phyloP scores from a whole-genome alignment of 2,113 vertebrate genomes.

The Haemorhous mexicanus region DNA sequence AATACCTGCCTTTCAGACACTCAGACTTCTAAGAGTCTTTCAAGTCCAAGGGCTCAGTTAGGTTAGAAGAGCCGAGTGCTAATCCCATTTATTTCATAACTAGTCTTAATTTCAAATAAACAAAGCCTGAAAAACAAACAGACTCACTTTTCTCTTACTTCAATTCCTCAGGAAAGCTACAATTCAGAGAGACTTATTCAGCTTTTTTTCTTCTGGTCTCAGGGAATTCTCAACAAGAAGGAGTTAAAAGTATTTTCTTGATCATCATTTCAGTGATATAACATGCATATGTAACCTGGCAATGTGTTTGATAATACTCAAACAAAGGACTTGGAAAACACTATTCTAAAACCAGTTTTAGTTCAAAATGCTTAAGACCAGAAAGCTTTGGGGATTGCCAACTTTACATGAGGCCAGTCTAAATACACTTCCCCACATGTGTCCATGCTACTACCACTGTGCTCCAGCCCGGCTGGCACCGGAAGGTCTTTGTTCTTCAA shows the following conservation, averaged over 20 bases:
- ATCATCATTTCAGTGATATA: neutral
- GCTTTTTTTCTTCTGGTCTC: neutral
- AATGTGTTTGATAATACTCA: neutral
- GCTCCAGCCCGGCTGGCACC: neutral
- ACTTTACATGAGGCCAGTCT: neutral
- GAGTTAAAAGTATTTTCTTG: neutral
- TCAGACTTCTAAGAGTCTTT: neutral
- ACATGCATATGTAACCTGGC: neutral
- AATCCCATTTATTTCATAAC: neutral
- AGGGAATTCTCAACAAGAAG: neutral
- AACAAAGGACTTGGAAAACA: neutral
- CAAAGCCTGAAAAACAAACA: neutral
- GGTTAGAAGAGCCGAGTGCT: neutral
- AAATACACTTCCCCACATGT: rapidly evolving
- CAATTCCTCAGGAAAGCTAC: neutral
- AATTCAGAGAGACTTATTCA: neutral
- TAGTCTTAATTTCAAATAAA: neutral
- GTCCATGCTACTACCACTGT: neutral
- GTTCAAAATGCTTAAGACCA: neutral
- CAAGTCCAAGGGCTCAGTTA: neutral
- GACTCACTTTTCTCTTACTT: neutral
- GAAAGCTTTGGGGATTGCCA: neutral
- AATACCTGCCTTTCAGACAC: constrained; percentile 44
- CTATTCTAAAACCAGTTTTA: neutral
- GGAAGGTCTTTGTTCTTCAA: neutral